These are phyloP conservation scores for Forbesichthys agassizii DNA, from an alignment of 2,113 vertebrate species.

Conservation along the genomic window DNA sequence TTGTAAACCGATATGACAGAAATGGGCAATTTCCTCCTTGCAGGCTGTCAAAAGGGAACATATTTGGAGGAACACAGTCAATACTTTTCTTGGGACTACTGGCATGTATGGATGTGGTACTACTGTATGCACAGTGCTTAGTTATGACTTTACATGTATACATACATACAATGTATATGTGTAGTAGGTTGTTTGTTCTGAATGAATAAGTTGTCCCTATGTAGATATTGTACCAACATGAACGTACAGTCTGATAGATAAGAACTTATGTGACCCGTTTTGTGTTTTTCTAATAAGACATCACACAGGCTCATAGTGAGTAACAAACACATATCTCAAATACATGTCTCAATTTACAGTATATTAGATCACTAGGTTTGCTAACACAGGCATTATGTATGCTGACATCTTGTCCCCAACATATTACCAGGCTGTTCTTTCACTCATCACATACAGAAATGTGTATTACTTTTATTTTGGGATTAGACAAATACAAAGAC, in stretches of 20 bases:
- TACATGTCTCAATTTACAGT: not conserved
- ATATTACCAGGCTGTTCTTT: conserved; percentile 42
- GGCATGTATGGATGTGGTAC: too few species aligned
- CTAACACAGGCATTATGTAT: not conserved
- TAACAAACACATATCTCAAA: not conserved
- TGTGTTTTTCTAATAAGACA: too few species aligned
- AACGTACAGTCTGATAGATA: not conserved
- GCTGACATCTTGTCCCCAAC: conserved; percentile 21
- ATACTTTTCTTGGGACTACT: not conserved
- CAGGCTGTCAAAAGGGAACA: not conserved
- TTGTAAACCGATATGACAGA: not conserved
- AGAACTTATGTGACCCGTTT: not conserved
- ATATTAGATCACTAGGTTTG: conserved; percentile 5
- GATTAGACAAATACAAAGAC: too few species aligned
- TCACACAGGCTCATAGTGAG: too few species aligned
- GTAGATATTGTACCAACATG: not conserved
- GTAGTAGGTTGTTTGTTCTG: not conserved
- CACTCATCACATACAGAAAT: conserved; percentile 22
- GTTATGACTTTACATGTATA: too few species aligned
- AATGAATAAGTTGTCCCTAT: not conserved
- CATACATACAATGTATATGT: too few species aligned
- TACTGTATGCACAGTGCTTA: not conserved
- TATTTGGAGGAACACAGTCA: not conserved
- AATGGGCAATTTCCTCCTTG: conserved; percentile 1
- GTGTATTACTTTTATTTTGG: too few species aligned